Base-by-base conservation (phyloP, 2,888 invertebrate species). In the Merodon equestris region DNA sequence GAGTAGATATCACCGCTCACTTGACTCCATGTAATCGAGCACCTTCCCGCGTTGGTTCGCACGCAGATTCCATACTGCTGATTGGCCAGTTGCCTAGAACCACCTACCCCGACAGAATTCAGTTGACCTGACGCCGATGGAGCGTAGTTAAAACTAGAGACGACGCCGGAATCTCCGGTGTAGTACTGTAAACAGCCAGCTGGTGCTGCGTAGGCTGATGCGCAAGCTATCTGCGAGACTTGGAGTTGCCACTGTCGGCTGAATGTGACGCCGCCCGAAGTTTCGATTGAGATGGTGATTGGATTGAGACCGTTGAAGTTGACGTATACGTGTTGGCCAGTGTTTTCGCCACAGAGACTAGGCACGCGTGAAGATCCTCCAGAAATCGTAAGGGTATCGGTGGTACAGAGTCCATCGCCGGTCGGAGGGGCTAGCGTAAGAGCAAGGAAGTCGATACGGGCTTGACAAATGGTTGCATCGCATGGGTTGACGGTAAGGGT, bases 151-250 rank as follows among this genome's bases (percentile, higher is more conserved):
- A 95, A 95, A 86, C 95, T 94, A 51, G 88, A 90, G 2, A 95
- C 93, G 0, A 91, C 92, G 1, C 93, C 94, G 0, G 91, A 86
- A 0, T 87, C 84, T 0, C 90, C 91, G 34, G 92, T 92, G 85
- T 93, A 93, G 86, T 94, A 95, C 88, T 94, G 94, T 18, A 95
- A 89, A 84, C 95, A 95, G 38, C 95, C 95, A 66, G 92, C 91
- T 0, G 95, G 95, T 12, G 95, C 95, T 92, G 87, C 85, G 47
- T 91, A 92, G 0, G 92, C 91, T 71, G 94, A 93, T 82, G 92
- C 92, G 84, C 95, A 96, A 3, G 91, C 91, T 44, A 95, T 90
- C 87, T 95, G 95, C 0, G 92, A 90, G 0, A 95, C 90, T 85
- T 92, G 92, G 47, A 96, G 90, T 84, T 94, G 94, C 95, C 95